These are phyloP conservation scores for Dryococelus australis DNA, from an alignment of 2,888 invertebrate genomes.

Conservation along the genomic window DNA sequence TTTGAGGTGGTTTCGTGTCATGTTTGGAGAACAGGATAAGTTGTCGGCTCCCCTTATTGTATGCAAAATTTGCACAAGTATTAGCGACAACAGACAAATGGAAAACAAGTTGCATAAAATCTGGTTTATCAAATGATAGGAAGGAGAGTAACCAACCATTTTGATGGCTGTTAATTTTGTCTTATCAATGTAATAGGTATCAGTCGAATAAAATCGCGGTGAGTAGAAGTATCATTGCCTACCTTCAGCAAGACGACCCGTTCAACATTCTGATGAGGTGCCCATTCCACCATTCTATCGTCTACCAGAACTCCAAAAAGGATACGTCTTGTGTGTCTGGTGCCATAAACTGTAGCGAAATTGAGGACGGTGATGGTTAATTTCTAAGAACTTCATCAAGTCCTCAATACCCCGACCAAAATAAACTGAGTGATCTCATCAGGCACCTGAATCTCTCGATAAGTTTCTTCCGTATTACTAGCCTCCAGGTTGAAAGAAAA, in stretches of 20 bases:
- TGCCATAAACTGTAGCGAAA: neutral
- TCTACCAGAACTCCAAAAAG: constrained; percentile 33
- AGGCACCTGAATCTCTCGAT: constrained; percentile 48
- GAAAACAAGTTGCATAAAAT: too few species aligned
- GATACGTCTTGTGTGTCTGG: constrained; percentile 29
- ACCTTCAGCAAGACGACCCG: constrained; percentile 36
- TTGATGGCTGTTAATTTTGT: neutral
- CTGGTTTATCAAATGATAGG: too few species aligned
- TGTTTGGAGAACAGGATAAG: neutral
- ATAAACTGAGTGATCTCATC: constrained; percentile 47
- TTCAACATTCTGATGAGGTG: constrained; percentile 41
- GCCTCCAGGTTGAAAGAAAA: constrained; percentile 45
- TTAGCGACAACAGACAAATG: neutral
- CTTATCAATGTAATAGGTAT: neutral
- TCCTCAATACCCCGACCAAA: constrained; percentile 46
- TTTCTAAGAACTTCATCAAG: constrained; percentile 32
- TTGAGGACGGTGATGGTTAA: constrained; percentile 38
- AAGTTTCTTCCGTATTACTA: constrained; percentile 45
- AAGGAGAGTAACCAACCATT: neutral
- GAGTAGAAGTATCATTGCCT: neutral
- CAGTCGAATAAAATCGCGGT: neutral
- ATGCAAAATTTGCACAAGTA: neutral
- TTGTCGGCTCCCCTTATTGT: neutral
- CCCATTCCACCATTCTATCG: constrained; percentile 33
- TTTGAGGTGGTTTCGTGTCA: neutral